Conservation (phyloP, 64 coral and sea anemone species). For the Stylophora pistillata region DNA sequence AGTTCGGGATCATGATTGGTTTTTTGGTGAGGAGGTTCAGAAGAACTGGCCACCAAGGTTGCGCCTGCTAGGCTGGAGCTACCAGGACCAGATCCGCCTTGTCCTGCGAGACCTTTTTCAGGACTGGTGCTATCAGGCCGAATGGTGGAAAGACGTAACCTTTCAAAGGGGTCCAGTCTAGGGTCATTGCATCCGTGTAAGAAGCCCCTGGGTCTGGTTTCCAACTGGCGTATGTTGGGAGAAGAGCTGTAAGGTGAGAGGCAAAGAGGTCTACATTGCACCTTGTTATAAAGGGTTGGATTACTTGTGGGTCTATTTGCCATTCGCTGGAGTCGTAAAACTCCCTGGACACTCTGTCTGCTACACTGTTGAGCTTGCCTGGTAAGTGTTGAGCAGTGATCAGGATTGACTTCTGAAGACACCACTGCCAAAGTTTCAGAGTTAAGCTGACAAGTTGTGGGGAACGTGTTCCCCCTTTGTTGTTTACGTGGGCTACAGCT, state of each 20-base stretch:
- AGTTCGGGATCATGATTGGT: conserved; percentile 5
- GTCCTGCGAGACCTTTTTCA: conserved; percentile 13
- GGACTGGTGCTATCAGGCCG: not conserved
- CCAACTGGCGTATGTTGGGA: conserved; percentile 41
- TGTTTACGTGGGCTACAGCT: no score
- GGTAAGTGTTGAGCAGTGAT: conserved; percentile 43
- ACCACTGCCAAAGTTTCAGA: conserved; percentile 23
- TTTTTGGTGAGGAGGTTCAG: no score
- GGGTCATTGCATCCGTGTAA: conserved; percentile 26
- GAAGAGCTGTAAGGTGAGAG: conserved; percentile 18
- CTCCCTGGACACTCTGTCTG: conserved; percentile 7
- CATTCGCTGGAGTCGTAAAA: not conserved
- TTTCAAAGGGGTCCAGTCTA: conserved; percentile 2
- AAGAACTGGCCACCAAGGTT: conserved; percentile 44
- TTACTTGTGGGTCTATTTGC: no score
- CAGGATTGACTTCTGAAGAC: not conserved
- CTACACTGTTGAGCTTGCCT: not conserved
- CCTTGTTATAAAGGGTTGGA: not conserved
- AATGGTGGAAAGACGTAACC: conserved; percentile 6
- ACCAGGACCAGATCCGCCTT: conserved; percentile 6
- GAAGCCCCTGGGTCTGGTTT: conserved; percentile 30
- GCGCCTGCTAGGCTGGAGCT: not conserved
- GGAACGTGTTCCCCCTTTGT: not conserved
- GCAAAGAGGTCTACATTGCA: no score
- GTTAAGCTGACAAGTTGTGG: conserved; percentile 13